Percentiles rank a stretch among this genome's conserved stretches.
Conservation (phyloP, 2,797 vertebrate species). For the Alcedo atthis region DNA sequence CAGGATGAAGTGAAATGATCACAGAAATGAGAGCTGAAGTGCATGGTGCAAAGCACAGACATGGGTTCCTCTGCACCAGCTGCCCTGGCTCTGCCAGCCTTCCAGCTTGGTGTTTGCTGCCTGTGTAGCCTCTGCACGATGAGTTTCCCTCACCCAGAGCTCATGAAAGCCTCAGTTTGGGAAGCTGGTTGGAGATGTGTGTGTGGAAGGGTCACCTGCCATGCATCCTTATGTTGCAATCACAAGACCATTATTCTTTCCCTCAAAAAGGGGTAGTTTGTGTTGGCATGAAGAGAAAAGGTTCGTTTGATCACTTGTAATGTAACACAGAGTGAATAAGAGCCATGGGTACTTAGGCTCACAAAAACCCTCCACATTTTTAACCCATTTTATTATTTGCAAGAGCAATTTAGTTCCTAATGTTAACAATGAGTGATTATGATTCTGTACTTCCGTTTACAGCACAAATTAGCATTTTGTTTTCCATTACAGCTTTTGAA, state of each 20-base stretch:
- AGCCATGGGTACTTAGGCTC: constrained; percentile 38
- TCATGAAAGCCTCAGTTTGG: rapidly evolving
- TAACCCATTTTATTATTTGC: constrained; percentile 80
- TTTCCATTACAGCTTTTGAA: constrained; percentile 84
- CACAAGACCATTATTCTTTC: constrained; percentile 21
- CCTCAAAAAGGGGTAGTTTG: constrained; percentile 6
- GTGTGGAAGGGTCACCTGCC: not conserved
- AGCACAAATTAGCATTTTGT: constrained; percentile 85
- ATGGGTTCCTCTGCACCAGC: not conserved
- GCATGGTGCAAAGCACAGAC: rapidly evolving
- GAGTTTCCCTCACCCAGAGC: not conserved
- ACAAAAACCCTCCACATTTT: constrained; percentile 56
- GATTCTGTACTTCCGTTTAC: constrained; percentile 82
- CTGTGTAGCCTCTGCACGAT: rapidly evolving
- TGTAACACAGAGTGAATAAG: not conserved
- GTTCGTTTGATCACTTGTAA: constrained; percentile 35
- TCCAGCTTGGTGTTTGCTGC: rapidly evolving
- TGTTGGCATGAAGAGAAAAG: constrained; percentile 32
- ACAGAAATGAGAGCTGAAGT: not conserved
- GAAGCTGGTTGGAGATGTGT: not conserved
- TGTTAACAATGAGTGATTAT: constrained; percentile 85
- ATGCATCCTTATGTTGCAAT: not conserved
- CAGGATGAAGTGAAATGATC: not conserved
- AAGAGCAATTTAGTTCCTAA: constrained; percentile 77
- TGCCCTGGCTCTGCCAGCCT: not conserved